A percentile compares a stretch with the other conserved stretches of the same genome.
Conservation (phyloP, 2,113 vertebrate species). For the Toxotes chatareus region DNA sequence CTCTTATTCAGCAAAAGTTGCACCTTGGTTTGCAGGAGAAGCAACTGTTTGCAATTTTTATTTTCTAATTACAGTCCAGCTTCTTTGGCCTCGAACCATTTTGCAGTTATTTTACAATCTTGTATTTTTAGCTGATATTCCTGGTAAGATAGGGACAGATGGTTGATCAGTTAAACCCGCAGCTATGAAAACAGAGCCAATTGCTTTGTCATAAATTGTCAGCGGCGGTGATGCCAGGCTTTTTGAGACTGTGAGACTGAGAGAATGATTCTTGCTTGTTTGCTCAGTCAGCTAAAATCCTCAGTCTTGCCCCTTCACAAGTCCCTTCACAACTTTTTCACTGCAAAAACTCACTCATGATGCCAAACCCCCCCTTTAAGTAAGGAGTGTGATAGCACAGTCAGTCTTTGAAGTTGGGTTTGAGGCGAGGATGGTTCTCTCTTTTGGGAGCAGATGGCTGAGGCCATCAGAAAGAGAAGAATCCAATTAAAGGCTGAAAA, state of each 20-base stretch:
- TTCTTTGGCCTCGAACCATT: background rate
- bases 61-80: background rate
- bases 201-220: constrained; percentile 44
- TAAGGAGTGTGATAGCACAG: constrained; percentile 9
- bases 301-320: constrained; percentile 10
- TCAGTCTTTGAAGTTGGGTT: constrained; percentile 52
- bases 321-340: constrained; percentile 15
- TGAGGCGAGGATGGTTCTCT: constrained; percentile 33
- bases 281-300: constrained; percentile 50
- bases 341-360: background rate
- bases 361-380: background rate
- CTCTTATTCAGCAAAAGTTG: constrained; percentile 15
- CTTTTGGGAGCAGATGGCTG: constrained; percentile 38
- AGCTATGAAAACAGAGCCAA: constrained; percentile 18
- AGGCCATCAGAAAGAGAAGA: constrained; percentile 43
- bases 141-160: constrained; percentile 30
- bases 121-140: constrained; percentile 18
- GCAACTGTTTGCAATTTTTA: background rate
- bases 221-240: constrained; percentile 17
- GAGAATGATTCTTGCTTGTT: constrained; percentile 14
- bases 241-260: constrained; percentile 4
- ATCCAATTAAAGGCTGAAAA: constrained; percentile 66
- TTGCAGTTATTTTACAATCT: constrained; percentile 14
- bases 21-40: background rate
- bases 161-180: constrained; percentile 26